A percentile compares a stretch with the other conserved stretches of the same genome.
Evolutionary conservation across 1,140 invertebrate genomes (phyloP).

Genomic region (Bombyx mori): DNA sequence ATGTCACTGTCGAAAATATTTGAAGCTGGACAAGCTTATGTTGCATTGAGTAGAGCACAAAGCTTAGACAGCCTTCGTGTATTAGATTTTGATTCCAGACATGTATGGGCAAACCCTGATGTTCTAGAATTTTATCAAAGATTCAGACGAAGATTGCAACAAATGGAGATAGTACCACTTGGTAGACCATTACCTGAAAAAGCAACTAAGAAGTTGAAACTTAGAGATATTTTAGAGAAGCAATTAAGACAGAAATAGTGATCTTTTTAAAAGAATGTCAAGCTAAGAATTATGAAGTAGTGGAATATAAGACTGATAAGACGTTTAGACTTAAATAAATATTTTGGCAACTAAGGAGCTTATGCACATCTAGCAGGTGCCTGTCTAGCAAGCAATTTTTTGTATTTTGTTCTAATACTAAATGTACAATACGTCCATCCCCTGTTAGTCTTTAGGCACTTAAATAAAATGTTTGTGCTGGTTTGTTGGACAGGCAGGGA

Average conservation of each 20-base stretch:
- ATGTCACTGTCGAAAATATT: conserved; percentile 92
- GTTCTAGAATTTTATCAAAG: conserved; percentile 89
- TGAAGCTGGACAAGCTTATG: conserved; percentile 96
- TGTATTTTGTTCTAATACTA: too few species aligned
- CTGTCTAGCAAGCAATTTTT: neutral
- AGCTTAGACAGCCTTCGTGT: conserved; percentile 88
- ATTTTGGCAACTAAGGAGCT: too few species aligned
- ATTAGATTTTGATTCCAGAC: conserved; percentile 87
- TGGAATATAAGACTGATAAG: too few species aligned
- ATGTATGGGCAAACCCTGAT: conserved; percentile 90
- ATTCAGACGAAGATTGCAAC: conserved; percentile 75
- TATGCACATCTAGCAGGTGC: too few species aligned
- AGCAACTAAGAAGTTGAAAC: conserved; percentile 59
- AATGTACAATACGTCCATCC: too few species aligned
- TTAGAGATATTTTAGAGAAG: conserved; percentile 54
- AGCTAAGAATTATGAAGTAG: too few species aligned
- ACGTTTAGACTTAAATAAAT: too few species aligned
- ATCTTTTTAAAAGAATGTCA: too few species aligned
- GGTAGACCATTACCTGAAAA: conserved; percentile 70
- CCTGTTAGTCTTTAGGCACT: too few species aligned
- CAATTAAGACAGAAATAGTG: conserved; percentile 36
- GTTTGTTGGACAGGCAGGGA: neutral
- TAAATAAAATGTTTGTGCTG: too few species aligned
- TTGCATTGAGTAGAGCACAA: conserved; percentile 92
- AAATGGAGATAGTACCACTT: conserved; percentile 77